These are phyloP conservation scores for Zeus faber DNA, from an alignment of 2,113 vertebrate species.

Conservation along the genomic window DNA sequence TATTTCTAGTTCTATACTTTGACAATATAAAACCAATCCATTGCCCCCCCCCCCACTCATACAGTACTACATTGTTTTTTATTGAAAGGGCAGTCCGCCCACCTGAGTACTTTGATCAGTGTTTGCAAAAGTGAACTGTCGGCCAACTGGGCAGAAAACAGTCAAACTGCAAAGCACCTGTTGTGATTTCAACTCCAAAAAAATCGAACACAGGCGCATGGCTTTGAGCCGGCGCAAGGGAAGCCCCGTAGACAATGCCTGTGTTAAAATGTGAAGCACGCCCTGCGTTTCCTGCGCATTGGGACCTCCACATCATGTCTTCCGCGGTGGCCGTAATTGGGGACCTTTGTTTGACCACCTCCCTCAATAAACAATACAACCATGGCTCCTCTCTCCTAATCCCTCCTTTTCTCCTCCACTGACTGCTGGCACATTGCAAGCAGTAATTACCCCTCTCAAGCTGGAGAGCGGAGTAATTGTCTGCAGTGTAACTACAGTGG, in stretches of 20 bases:
- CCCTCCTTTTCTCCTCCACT: conserved; percentile 35
- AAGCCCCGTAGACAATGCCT: background rate
- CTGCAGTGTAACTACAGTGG: conserved; percentile 73
- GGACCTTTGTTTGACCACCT: conserved; percentile 65
- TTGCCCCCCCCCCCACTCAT: background rate
- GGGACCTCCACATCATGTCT: background rate
- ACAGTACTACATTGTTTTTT: background rate
- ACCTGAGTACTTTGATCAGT: conserved; percentile 62
- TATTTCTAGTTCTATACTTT: background rate
- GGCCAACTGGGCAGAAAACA: conserved; percentile 14
- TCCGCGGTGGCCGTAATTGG: conserved; percentile 53
- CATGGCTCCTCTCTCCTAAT: conserved; percentile 48
- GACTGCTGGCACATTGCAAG: conserved; percentile 58
- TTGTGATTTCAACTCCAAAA: conserved; percentile 7
- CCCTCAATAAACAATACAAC: conserved; percentile 71
- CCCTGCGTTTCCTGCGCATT: conserved; percentile 19
- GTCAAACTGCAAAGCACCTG: conserved; percentile 25
- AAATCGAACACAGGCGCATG: background rate
- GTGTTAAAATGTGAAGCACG: background rate
- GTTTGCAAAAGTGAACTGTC: conserved; percentile 29
- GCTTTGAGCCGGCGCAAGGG: background rate
- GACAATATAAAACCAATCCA: background rate
- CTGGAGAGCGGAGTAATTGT: conserved; percentile 75
- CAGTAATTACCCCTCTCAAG: conserved; percentile 72
- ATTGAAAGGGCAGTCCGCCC: conserved; percentile 32